Evolutionary conservation across 2,888 invertebrate species (phyloP), one percentile per base, ranked within the genome.

Genomic region (Desoria tigrina): DNA sequence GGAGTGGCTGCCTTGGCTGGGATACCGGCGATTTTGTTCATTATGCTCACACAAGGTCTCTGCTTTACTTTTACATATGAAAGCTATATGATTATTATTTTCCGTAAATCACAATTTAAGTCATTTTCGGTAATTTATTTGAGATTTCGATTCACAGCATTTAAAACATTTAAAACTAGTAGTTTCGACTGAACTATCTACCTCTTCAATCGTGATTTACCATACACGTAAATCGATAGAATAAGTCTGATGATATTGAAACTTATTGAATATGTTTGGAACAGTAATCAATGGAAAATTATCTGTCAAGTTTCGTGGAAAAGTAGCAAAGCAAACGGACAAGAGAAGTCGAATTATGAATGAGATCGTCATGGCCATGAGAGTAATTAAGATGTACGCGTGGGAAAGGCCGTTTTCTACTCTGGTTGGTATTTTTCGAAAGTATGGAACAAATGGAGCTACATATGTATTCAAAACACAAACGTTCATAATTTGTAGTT

Each of bases 11-110:
- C 85, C 18, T 79, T 95, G 24, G 86, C 90, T 28, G 94, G 94
- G 11, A 88, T 94, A 62, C 84, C 86, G 1, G 86, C 89, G 26
- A 84, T 95, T 28, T 82, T 94, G n/a, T 77, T 94, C 73, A 87
- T 93, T 0, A 84, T 94, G 68, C 94, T 94, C 0, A 83, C 93
- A 32, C 93, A 96, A 83, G 89, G 90, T 88, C n/a, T n/a, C n/a
- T n/a, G 9, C 16, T 39, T 39, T 39, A 16, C 9, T 11, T 9
- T 16, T 39, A 16, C 39, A 11, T 11, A 39, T n/a, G n/a, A n/a
- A n/a, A n/a, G n/a, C n/a, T n/a, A n/a, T n/a, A n/a, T n/a, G n/a
- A n/a, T n/a, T n/a, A n/a, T n/a, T n/a, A n/a, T n/a, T n/a, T n/a
- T n/a, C n/a, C n/a, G n/a, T n/a, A n/a, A n/a, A n/a, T n/a, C n/a